Conservation (phyloP, 2,888 invertebrate species). For the Creontiades dilutus region DNA sequence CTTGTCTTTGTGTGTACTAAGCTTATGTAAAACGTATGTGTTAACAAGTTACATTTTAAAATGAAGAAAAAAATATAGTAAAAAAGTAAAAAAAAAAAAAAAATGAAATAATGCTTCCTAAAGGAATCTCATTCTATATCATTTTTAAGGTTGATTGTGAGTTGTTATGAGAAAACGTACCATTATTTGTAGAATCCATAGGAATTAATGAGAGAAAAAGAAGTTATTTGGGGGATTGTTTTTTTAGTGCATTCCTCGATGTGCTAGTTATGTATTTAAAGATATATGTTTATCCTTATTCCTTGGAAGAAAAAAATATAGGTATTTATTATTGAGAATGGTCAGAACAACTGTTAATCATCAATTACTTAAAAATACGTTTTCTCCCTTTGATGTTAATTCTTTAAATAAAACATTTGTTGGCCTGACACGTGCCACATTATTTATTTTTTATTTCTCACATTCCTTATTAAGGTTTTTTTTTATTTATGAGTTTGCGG, state of each 20-base stretch:
- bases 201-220: conserved; percentile 45
- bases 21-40: conserved; percentile 71
- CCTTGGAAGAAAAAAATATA: conserved; percentile 58
- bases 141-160: conserved; percentile 62
- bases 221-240: conserved; percentile 56
- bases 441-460: conserved; percentile 52
- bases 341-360: conserved; percentile 69
- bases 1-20: conserved; percentile 72
- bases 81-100: conserved; percentile 31
- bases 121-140: conserved; percentile 74
- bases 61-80: conserved; percentile 65
- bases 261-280: conserved; percentile 66
- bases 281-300: conserved; percentile 63
- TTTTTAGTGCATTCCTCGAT: conserved; percentile 56
- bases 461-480: conserved; percentile 52
- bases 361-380: conserved; percentile 30
- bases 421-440: conserved; percentile 36
- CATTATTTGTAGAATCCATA: conserved; percentile 64
- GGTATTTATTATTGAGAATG: conserved; percentile 66
- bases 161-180: conserved; percentile 65
- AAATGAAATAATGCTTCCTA: conserved; percentile 74
- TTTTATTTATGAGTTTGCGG: conserved; percentile 28
- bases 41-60: conserved; percentile 51
- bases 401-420: conserved; percentile 29
- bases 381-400: conserved; percentile 31